These are phyloP conservation scores for Drepanosiphum platanoidis DNA, from an alignment of 2,888 invertebrate species.

Conservation along the genomic window DNA sequence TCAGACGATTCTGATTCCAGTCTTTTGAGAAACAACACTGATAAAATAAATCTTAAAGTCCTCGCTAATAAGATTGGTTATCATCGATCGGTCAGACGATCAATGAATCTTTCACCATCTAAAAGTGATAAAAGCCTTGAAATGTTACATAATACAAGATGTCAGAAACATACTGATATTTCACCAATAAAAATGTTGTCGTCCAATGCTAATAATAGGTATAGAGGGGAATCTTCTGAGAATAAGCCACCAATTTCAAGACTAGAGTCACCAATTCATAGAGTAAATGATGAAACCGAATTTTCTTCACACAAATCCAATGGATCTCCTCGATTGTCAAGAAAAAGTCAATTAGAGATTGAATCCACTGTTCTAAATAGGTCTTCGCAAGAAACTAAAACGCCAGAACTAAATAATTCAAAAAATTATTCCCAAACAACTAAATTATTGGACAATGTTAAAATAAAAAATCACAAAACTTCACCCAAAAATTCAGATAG, in stretches of 20 bases:
- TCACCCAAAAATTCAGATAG: neutral
- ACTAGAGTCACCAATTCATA: neutral
- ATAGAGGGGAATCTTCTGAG: neutral
- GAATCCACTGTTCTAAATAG: neutral
- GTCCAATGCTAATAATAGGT: neutral
- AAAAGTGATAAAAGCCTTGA: constrained; percentile 23
- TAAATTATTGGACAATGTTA: neutral
- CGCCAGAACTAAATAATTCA: neutral
- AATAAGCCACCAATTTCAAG: neutral
- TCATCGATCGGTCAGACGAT: constrained; percentile 37
- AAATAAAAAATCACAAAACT: neutral
- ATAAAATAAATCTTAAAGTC: constrained; percentile 41
- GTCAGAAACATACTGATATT: neutral
- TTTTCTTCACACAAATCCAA: neutral
- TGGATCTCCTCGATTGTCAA: neutral
- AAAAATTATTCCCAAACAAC: neutral
- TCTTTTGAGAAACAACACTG: neutral
- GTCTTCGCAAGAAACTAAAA: neutral
- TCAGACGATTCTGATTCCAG: constrained; percentile 39
- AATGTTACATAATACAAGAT: constrained; percentile 5
- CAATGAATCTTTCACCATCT: neutral
- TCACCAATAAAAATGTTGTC: neutral
- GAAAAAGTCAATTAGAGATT: neutral
- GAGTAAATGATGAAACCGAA: neutral
- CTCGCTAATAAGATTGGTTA: constrained; percentile 55